phyloP scores from a whole-genome alignment of 2,888 invertebrate genomes.

The Platynereis dumerilii region DNA sequence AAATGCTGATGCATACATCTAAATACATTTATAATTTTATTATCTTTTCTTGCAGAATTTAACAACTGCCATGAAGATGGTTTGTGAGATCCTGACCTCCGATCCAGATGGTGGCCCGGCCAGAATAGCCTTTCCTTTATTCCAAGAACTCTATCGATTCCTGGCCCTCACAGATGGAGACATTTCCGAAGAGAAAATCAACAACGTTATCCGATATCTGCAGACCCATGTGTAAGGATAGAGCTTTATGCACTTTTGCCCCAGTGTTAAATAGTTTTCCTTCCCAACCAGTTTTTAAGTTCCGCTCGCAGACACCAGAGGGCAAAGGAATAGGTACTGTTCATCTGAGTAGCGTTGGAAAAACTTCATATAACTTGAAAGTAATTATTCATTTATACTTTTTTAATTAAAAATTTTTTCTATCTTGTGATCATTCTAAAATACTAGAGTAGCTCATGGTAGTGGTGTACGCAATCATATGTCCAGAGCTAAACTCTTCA shows the following conservation, averaged over 20 bases:
- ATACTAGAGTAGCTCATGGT: too few relatives aligned
- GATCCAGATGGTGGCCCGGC: constrained; percentile 85
- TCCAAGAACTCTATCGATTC: constrained; percentile 61
- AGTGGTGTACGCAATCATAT: too few relatives aligned
- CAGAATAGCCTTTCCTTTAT: constrained; percentile 69
- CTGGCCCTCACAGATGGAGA: constrained; percentile 62
- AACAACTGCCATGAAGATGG: constrained; percentile 78
- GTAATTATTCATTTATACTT: too few relatives aligned
- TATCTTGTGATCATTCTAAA: too few relatives aligned
- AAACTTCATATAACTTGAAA: too few relatives aligned
- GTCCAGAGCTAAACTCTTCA: too few relatives aligned
- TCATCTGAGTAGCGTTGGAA: too few relatives aligned
- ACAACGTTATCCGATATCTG: constrained; percentile 55
- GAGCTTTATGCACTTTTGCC: not conserved
- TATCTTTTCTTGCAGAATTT: constrained; percentile 68
- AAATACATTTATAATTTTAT: too few relatives aligned
- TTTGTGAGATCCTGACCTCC: constrained; percentile 82
- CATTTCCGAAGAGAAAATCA: constrained; percentile 57
- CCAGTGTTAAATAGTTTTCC: not conserved
- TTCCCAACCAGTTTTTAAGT: too few relatives aligned
- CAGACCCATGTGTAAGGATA: constrained; percentile 60
- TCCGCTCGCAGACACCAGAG: too few relatives aligned
- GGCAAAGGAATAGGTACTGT: too few relatives aligned
- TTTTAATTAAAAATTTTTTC: not conserved
- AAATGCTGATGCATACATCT: too few relatives aligned